Evolutionary conservation across 2,888 invertebrate genomes (phyloP).

Genomic region (Sylvicola cinctus): DNA sequence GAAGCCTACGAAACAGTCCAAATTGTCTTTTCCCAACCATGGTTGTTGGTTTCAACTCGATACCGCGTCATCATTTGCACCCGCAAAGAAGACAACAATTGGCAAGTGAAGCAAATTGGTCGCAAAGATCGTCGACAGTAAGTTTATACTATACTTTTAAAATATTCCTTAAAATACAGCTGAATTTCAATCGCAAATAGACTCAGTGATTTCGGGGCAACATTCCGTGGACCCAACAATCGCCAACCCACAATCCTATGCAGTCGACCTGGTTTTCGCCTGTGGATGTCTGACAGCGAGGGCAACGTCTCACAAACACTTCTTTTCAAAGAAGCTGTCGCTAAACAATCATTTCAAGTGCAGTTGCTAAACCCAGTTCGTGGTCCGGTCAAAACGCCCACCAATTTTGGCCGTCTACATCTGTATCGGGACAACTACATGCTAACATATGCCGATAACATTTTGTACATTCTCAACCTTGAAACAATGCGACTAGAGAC

Average conservation of each 20-base stretch:
- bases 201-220: constrained; percentile 41
- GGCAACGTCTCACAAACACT: constrained; percentile 71
- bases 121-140: constrained; percentile 71
- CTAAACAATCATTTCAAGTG: constrained; percentile 35
- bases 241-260: constrained; percentile 34
- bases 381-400: constrained; percentile 12
- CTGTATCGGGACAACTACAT: constrained; percentile 51
- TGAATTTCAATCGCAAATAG: constrained; percentile 16
- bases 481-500: constrained; percentile 41
- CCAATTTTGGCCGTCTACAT: constrained; percentile 38
- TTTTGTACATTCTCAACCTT: constrained; percentile 58
- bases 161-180: constrained; percentile 2
- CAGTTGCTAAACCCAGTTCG: constrained; percentile 47
- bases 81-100: constrained; percentile 25
- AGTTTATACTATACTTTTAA: constrained; percentile 12
- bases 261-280: constrained; percentile 58
- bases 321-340: constrained; percentile 46
- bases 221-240: constrained; percentile 22
- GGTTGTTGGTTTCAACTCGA: constrained; percentile 60
- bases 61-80: constrained; percentile 64
- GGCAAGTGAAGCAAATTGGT: constrained; percentile 61
- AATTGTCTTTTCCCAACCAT: constrained; percentile 52
- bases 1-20: constrained; percentile 74
- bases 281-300: constrained; percentile 58
- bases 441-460: constrained; percentile 48